These are phyloP conservation scores for Thelaira solivaga DNA, from an alignment of 2,888 invertebrate genomes.

Conservation along the genomic window DNA sequence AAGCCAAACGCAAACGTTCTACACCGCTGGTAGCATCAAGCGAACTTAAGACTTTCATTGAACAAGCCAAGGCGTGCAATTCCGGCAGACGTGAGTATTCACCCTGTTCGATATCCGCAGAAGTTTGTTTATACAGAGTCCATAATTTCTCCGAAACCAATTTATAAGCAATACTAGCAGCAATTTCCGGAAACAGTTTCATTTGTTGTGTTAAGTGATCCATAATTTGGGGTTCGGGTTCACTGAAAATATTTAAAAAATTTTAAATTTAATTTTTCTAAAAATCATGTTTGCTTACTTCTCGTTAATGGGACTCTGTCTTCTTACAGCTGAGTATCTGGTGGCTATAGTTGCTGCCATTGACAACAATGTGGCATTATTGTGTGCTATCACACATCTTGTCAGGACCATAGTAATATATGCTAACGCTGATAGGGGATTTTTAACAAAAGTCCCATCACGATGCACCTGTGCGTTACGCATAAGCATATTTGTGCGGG, in stretches of 20 bases:
- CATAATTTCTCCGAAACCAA: slow-evolving; percentile 74
- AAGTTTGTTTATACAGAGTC: slow-evolving; percentile 84
- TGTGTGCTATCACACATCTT: slow-evolving; percentile 87
- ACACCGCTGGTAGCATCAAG: slow-evolving; percentile 85
- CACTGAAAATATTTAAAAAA: slow-evolving; percentile 78
- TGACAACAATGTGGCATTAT: slow-evolving; percentile 84
- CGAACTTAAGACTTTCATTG: slow-evolving; percentile 89
- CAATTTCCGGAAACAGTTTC: slow-evolving; percentile 90
- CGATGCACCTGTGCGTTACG: slow-evolving; percentile 93
- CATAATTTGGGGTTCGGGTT: slow-evolving; percentile 91
- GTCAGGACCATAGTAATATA: slow-evolving; percentile 94
- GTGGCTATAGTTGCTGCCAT: slow-evolving; percentile 91
- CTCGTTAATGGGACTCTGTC: slow-evolving; percentile 90
- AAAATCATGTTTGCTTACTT: slow-evolving; percentile 78
- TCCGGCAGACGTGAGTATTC: slow-evolving; percentile 88
- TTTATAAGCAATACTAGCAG: slow-evolving; percentile 87
- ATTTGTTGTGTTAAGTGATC: slow-evolving; percentile 96
- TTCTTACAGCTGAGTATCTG: slow-evolving; percentile 91
- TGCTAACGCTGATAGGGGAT: slow-evolving; percentile 87
- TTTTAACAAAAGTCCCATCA: slow-evolving; percentile 90
- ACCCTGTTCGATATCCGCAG: slow-evolving; percentile 86
- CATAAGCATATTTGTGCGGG: slow-evolving; percentile 93
- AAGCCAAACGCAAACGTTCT: slow-evolving; percentile 90
- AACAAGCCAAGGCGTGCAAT: slow-evolving; percentile 90
- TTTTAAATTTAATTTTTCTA: background rate